These are phyloP conservation scores for Dendrolimus houi DNA, from an alignment of 2,888 invertebrate species.

Conservation along the genomic window DNA sequence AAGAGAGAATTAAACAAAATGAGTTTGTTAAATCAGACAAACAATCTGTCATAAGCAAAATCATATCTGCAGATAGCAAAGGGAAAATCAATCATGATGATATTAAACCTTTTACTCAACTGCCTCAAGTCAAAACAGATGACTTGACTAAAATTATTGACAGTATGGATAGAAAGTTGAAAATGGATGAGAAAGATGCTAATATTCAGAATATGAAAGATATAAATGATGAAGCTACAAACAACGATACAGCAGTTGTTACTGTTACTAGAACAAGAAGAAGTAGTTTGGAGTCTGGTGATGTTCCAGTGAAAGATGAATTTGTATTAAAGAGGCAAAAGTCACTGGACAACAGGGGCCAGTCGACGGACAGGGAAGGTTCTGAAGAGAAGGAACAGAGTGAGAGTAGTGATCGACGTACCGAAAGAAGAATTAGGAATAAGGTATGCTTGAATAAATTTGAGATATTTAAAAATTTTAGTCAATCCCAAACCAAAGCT, in stretches of 20 bases:
- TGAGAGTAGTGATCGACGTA: slow-evolving; percentile 72
- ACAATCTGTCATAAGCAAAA: slow-evolving; percentile 51
- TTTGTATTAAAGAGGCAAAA: slow-evolving; percentile 67
- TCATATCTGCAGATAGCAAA: slow-evolving; percentile 51
- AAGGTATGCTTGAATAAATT: slow-evolving; percentile 57
- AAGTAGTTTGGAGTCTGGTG: slow-evolving; percentile 58
- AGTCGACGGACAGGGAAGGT: slow-evolving; percentile 71
- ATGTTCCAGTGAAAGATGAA: slow-evolving; percentile 44
- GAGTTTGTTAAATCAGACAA: slow-evolving; percentile 56
- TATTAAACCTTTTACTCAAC: slow-evolving; percentile 69
- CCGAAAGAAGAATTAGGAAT: slow-evolving; percentile 80
- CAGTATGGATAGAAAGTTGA: slow-evolving; percentile 58
- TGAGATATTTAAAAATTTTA: not conserved
- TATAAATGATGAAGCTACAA: slow-evolving; percentile 48
- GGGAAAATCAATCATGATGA: slow-evolving; percentile 56
- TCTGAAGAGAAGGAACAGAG: slow-evolving; percentile 69
- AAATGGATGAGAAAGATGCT: slow-evolving; percentile 40
- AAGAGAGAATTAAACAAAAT: slow-evolving; percentile 53
- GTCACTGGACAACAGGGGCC: slow-evolving; percentile 74
- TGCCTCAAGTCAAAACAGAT: slow-evolving; percentile 69
- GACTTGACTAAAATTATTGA: slow-evolving; percentile 65
- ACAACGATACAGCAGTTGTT: slow-evolving; percentile 18
- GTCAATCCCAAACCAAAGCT: too few species aligned
- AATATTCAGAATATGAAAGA: slow-evolving; percentile 33
- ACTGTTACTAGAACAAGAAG: slow-evolving; percentile 40